Evolutionary conservation across 2,797 vertebrate species (phyloP).

Genomic region (Acropternis orthonyx): DNA sequence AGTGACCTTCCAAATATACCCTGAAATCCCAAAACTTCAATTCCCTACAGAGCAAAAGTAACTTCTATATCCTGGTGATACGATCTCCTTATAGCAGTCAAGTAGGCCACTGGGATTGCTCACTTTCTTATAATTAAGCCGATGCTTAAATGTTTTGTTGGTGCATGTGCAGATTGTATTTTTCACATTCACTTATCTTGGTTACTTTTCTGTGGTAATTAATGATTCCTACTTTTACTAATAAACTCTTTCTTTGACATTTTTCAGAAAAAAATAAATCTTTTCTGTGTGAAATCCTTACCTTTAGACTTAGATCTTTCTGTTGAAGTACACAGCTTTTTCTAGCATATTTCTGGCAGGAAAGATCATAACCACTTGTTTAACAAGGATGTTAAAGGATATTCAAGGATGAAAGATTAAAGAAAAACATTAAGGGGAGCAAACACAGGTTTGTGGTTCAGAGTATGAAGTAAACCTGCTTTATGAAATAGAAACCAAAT

Average conservation of each 20-base stretch:
- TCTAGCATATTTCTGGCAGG: not conserved
- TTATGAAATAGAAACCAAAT: not conserved
- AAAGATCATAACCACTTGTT: not conserved
- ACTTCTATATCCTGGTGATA: not conserved
- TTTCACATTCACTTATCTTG: not conserved
- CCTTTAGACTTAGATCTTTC: not conserved
- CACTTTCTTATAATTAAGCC: not conserved
- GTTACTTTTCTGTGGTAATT: not conserved
- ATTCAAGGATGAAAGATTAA: not conserved
- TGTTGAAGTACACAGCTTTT: not conserved
- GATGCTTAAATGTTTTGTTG: not conserved
- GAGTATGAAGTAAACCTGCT: not conserved
- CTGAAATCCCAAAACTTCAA: not conserved
- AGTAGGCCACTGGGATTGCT: not conserved
- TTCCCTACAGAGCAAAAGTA: not conserved
- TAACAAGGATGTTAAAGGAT: no score
- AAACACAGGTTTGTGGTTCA: not conserved
- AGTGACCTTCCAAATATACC: not conserved
- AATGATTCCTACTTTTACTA: not conserved
- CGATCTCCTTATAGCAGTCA: not conserved
- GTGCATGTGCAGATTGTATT: not conserved
- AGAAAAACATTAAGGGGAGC: not conserved
- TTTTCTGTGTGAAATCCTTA: not conserved
- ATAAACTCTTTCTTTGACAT: not conserved
- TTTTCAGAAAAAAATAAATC: not conserved